These are phyloP conservation scores for Yasuhikotakia modesta DNA, from an alignment of 2,797 vertebrate species.

Conservation along the genomic window DNA sequence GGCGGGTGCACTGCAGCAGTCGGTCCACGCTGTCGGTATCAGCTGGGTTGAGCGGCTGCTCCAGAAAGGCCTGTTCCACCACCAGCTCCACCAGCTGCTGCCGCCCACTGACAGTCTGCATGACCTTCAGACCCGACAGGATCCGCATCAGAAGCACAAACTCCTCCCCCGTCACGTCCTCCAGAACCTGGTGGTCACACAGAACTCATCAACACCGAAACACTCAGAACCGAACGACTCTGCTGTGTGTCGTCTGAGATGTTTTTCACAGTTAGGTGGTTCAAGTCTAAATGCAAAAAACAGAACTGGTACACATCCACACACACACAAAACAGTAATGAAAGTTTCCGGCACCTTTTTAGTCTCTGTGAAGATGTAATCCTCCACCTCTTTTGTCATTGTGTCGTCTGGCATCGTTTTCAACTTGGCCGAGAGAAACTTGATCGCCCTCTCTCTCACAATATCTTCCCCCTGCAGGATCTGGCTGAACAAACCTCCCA, in stretches of 20 bases:
- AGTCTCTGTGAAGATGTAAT: slow-evolving; percentile 88
- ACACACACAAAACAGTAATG: too few relatives aligned
- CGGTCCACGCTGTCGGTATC: slow-evolving; percentile 94
- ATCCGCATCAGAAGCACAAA: slow-evolving; percentile 98
- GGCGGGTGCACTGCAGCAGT: slow-evolving; percentile 93
- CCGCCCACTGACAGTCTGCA: slow-evolving; percentile 94
- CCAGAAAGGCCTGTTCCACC: slow-evolving; percentile 93
- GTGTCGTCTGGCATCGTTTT: slow-evolving; percentile 91
- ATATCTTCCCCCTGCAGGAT: slow-evolving; percentile 98
- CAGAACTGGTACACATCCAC: too few relatives aligned
- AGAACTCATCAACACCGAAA: background rate
- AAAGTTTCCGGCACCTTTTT: too few relatives aligned
- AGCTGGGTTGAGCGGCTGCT: slow-evolving; percentile 90
- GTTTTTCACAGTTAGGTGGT: too few relatives aligned
- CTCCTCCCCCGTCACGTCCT: slow-evolving; percentile 97
- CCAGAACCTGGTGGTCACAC: slow-evolving; percentile 81
- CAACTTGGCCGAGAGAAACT: slow-evolving; percentile 92
- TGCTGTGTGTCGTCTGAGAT: too few relatives aligned
- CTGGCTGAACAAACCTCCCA: slow-evolving; percentile 95
- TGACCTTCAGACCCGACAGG: slow-evolving; percentile 84
- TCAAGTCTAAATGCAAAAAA: too few relatives aligned
- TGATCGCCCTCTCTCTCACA: slow-evolving; percentile 93
- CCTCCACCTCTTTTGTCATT: slow-evolving; percentile 96
- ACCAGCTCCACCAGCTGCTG: slow-evolving; percentile 96
- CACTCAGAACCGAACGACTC: too few relatives aligned